Evolutionary conservation across 2,113 vertebrate genomes (phyloP), one percentile per base, ranked within the genome.

Genomic region (Serilophus lunatus): DNA sequence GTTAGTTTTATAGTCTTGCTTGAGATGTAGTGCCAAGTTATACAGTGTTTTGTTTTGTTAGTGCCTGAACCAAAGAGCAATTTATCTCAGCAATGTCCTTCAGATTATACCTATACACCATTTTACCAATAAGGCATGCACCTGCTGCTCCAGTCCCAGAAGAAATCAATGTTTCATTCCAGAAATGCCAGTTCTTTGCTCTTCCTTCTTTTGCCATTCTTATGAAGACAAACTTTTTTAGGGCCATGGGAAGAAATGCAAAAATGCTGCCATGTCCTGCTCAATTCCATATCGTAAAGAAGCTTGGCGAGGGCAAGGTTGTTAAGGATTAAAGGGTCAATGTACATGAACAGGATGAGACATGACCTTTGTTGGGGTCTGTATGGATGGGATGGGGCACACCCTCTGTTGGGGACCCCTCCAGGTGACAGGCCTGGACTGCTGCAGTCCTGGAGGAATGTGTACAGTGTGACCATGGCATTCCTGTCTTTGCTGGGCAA

Each of bases 1-100:
- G 82, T 94, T 95, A 91, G 89, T 93, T 97, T 96, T 96, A 89
- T 93, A 94, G 95, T 96, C 90, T 97, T 53, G 80, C 83, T 96
- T 95, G 96, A 96, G 88, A 86, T 84, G 82, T 88, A 82, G 76
- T 92, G 76, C 92, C 86, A 92, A 79, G 92, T 95, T 95, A 93
- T 88, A 96, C 82, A 71, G 91, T n/a, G 60, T 90, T 97, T 93
- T 13, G 5, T 95, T 96, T 93, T 97, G 89, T 94, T 96, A 93
- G 93, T 91, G 78, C 78, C 92, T 88, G 87, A 95, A 97, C 93
- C 96, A 95, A 93, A 95, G 91, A 88, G 78, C 95, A 92, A 79
- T 97, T 97, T 95, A 88, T 97, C 96, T 96, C 72, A 89, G 89
- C 80, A 61, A 40, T 47, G 54, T 86, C 94, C 87, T 91, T 92